phyloP scores from a whole-genome alignment of 2,113 vertebrate species.

The Bolborhynchus lineola region DNA sequence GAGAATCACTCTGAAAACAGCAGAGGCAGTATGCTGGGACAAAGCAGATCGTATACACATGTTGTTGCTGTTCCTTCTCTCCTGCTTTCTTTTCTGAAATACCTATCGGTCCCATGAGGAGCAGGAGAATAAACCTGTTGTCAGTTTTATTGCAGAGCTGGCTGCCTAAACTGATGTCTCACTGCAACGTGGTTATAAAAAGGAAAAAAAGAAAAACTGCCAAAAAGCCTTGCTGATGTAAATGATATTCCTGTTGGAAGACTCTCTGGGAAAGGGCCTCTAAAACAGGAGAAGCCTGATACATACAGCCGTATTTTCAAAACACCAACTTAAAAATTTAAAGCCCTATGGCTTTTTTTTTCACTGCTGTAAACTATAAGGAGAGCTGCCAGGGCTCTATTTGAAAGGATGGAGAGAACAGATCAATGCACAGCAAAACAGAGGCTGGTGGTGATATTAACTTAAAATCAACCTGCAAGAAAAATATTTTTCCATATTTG shows the following conservation, averaged over 20 bases:
- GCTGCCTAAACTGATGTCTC: constrained; percentile 66
- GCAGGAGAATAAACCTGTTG: constrained; percentile 62
- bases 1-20: not conserved
- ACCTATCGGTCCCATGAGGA: constrained; percentile 59
- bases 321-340: constrained; percentile 59
- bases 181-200: constrained; percentile 62
- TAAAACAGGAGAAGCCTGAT: constrained; percentile 58
- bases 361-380: not conserved
- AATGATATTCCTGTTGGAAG: constrained; percentile 67
- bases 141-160: constrained; percentile 64
- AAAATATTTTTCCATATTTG: not conserved
- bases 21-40: not conserved
- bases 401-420: not conserved
- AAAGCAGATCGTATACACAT: not conserved
- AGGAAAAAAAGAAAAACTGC: constrained; percentile 56
- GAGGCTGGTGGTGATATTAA: not conserved
- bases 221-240: constrained; percentile 61
- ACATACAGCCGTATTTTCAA: constrained; percentile 62
- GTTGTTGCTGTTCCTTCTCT: constrained; percentile 46
- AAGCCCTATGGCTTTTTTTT: not conserved
- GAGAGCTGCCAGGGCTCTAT: not conserved
- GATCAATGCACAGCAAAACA: not conserved
- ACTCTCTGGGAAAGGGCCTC: constrained; percentile 49
- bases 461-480: not conserved
- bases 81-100: constrained; percentile 61